These are phyloP conservation scores for Bradypodion ventrale DNA, from an alignment of 2,797 vertebrate species.

Conservation along the genomic window DNA sequence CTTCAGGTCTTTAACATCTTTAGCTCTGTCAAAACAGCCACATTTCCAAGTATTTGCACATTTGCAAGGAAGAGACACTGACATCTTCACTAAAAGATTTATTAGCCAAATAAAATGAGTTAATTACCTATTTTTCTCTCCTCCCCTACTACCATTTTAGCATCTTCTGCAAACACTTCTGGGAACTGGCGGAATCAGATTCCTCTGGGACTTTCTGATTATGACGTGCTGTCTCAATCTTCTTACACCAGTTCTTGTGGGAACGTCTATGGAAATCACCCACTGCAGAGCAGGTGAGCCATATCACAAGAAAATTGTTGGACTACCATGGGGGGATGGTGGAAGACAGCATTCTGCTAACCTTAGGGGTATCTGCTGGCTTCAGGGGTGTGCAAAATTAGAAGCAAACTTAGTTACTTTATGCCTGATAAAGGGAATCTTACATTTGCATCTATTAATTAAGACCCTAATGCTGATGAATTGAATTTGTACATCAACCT, in stretches of 20 bases:
- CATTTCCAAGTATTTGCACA: background rate
- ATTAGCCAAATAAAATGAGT: background rate
- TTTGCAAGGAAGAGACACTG: accelerated
- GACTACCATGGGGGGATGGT: background rate
- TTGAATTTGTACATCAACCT: background rate
- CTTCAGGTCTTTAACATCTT: background rate
- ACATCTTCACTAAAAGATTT: accelerated
- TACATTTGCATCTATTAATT: background rate
- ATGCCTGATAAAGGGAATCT: background rate
- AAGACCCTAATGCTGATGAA: background rate
- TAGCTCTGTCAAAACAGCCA: background rate
- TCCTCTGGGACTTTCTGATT: slow-evolving; percentile 80
- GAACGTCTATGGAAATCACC: slow-evolving; percentile 79
- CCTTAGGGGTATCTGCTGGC: too few species aligned
- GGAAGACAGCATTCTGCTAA: background rate
- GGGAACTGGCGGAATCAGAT: slow-evolving; percentile 85
- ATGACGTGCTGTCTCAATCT: slow-evolving; percentile 78
- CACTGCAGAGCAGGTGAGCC: slow-evolving; percentile 89
- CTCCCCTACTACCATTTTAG: slow-evolving; percentile 59
- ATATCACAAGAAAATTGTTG: accelerated
- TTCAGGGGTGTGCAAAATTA: background rate
- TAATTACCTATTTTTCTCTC: slow-evolving; percentile 12
- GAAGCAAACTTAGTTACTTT: background rate
- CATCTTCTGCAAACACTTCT: slow-evolving; percentile 80
- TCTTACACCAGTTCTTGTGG: slow-evolving; percentile 82